These are phyloP conservation scores for Bambusicola thoracicus DNA, from an alignment of 2,113 vertebrate genomes.

Conservation along the genomic window DNA sequence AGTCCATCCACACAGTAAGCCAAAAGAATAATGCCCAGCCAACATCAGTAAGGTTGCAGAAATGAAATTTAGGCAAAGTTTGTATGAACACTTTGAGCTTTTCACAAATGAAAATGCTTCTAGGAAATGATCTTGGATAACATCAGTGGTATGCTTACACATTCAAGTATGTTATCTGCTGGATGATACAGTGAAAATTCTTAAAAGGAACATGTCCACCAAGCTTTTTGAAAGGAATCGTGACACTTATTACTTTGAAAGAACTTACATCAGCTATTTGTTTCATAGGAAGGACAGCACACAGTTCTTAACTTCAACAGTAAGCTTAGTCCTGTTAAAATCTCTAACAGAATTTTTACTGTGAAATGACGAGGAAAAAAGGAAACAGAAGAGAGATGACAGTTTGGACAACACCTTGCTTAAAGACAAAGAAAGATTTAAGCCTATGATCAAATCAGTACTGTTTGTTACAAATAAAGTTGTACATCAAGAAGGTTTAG, in stretches of 20 bases:
- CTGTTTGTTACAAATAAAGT: neutral
- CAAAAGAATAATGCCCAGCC: neutral
- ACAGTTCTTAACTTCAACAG: neutral
- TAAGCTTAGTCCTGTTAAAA: neutral
- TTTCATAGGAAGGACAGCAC: neutral
- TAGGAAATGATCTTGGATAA: neutral
- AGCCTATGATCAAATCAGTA: neutral
- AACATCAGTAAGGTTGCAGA: neutral
- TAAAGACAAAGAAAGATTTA: neutral
- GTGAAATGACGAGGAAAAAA: neutral
- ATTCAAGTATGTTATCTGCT: neutral
- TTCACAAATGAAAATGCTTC: neutral
- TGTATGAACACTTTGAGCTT: neutral
- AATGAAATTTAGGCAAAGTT: neutral
- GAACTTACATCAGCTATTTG: neutral
- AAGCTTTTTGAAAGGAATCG: neutral
- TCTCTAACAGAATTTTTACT: neutral
- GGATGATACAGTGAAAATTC: neutral
- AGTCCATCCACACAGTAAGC: neutral
- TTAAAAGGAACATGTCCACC: neutral
- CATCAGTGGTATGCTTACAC: neutral
- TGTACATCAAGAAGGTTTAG: neutral
- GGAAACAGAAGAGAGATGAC: neutral
- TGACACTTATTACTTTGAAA: neutral
- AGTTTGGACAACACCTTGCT: neutral